Base-by-base conservation (phyloP, 1,140 invertebrate genomes). In the Drosophila novamexicana region DNA sequence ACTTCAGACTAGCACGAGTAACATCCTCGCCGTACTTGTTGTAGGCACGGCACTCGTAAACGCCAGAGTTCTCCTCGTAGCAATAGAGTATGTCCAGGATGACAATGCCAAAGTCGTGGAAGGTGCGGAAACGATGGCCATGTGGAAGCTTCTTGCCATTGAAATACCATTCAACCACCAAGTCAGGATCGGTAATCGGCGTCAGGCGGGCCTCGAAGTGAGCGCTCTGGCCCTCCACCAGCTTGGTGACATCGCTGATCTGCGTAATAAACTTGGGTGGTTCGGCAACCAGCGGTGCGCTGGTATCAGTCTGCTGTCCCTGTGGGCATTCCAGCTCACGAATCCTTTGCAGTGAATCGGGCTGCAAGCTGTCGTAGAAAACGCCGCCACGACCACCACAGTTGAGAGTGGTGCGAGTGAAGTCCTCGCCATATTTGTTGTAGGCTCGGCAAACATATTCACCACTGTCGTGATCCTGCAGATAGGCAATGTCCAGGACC, bases 91-190 rank as follows among this genome's bases (percentile, higher is more conserved):
- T 98, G 85, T 99, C 98, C 66, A 99, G 94, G 79, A 98, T 98
- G 36, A 99, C 98, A 91, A 98, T 98, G 68, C 96, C 98, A 93
- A 99, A 99, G 91, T 99, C 98, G 91, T 99, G 97, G 95, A 98
- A 98, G 50, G 97, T 98, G 79, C 97, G 95, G 91, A 98, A 99
- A 66, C 98, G 95, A 93, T 99, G 98, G 29, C 98, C 98, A 92
- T 97, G 96, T 0, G 97, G 96, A 74, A 98, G 93, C 91, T 97
- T 97, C 92, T 98, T 97, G 57, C 97, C 97, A 92, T 99, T 98
- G 84, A 97, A 98, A 88, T 96, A 98, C 98, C 98, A 99, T 93
- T 98, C 97, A 7, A 99, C 97, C 82, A 96, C 96, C 61, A 99
- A 94, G 81, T 98, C 97, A 16, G 98, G 98, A 94, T 99, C 98